Percentiles rank a stretch among this genome's conserved stretches.
These are phyloP conservation scores for Anarhynchus alexandrinus DNA, from an alignment of 2,113 vertebrate genomes.

Conservation along the genomic window DNA sequence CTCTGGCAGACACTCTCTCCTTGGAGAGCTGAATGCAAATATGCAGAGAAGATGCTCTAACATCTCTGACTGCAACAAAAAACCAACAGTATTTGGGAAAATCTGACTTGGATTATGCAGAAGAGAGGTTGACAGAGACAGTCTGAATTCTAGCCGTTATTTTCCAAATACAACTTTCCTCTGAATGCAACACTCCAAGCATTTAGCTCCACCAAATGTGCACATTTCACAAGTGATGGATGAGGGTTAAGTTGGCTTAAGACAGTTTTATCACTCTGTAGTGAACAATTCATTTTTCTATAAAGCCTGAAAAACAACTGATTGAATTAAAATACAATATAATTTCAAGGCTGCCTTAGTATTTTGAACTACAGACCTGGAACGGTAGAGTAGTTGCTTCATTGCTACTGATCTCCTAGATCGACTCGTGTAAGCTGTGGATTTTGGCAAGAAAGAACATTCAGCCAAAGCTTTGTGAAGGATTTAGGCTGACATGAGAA, in stretches of 20 bases:
- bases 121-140: neutral
- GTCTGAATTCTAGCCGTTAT: neutral
- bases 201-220: neutral
- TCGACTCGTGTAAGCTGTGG: fast-evolving
- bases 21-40: neutral
- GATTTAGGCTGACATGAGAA: neutral
- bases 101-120: neutral
- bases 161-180: neutral
- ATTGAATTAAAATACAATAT: neutral
- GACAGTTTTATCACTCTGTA: neutral
- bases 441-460: neutral
- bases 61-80: neutral
- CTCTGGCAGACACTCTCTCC: neutral
- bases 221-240: neutral
- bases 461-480: neutral
- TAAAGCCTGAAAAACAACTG: neutral
- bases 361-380: neutral
- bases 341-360: neutral
- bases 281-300: neutral
- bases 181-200: neutral
- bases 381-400: neutral
- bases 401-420: neutral
- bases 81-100: neutral
- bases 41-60: neutral
- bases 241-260: neutral